Conservation (phyloP, 35 echinoderm and acorn worm species). For the Amphiura filiformis region DNA sequence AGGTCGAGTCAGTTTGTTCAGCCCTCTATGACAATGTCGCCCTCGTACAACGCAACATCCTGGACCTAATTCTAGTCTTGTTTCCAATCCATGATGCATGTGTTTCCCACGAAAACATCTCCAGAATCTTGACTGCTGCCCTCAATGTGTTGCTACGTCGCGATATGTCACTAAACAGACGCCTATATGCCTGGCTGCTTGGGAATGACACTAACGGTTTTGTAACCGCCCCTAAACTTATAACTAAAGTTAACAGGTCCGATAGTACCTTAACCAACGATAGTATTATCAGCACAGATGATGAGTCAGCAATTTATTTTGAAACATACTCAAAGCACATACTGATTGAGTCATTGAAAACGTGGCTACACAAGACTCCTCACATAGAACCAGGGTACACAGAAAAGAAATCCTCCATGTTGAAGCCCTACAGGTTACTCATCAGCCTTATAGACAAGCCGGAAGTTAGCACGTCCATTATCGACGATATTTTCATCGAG, state of each 20-base stretch:
- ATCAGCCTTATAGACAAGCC: constrained; percentile 99
- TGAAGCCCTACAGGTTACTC: constrained; percentile 85
- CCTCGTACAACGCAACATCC: constrained; percentile 78
- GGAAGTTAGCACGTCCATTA: constrained; percentile 69
- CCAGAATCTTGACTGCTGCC: constrained; percentile 59
- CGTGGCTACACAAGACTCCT: constrained; percentile 69
- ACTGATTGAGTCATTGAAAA: constrained; percentile 70
- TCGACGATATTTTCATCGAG: constrained; percentile 92
- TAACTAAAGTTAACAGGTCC: constrained; percentile 32
- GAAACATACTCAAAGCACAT: constrained; percentile 80
- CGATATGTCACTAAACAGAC: constrained; percentile 96
- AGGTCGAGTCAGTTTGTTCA: constrained; percentile 84
- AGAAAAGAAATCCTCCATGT: constrained; percentile 49
- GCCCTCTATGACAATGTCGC: constrained; percentile 84
- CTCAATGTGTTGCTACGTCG: constrained; percentile 84
- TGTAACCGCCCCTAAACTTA: neutral
- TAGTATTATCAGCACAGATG: constrained; percentile 72
- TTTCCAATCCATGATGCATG: constrained; percentile 66
- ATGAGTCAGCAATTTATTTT: constrained; percentile 72
- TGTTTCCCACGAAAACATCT: constrained; percentile 47
- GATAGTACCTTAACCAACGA: constrained; percentile 70
- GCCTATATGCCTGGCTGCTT: constrained; percentile 88
- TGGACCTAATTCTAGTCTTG: constrained; percentile 81
- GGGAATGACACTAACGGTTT: constrained; percentile 34
- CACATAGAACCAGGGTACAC: constrained; percentile 29